Evolutionary conservation across 30 jellyfish, hydroid and myxozoan genomes (phyloP).

Genomic region (Hydractinia echinata): DNA sequence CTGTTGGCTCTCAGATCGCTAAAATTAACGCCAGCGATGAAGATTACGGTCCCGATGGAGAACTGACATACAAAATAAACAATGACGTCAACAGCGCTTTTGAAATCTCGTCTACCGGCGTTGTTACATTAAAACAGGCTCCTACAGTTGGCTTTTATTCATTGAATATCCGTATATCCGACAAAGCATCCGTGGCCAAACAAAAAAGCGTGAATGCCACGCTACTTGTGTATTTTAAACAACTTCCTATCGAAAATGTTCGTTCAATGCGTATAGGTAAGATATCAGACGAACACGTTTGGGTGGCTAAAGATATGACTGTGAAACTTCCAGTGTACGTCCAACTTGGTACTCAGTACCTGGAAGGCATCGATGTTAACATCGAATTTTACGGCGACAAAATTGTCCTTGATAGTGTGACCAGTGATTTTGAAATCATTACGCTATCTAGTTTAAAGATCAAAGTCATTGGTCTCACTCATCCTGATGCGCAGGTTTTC

Average conservation of each 20-base stretch:
- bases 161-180: background rate
- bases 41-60: constrained; percentile 73
- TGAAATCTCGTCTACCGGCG: constrained; percentile 46
- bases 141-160: constrained; percentile 6
- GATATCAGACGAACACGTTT: background rate
- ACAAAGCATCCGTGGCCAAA: constrained; percentile 1
- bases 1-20: constrained; percentile 35
- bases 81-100: constrained; percentile 54
- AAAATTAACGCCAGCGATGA: constrained; percentile 64
- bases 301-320: background rate
- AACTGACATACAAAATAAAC: constrained; percentile 22
- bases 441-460: background rate
- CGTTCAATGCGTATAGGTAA: background rate
- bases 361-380: constrained; percentile 52
- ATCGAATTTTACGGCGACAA: background rate
- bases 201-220: background rate
- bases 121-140: background rate
- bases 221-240: background rate
- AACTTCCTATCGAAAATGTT: background rate
- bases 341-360: constrained; percentile 58
- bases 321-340: constrained; percentile 67
- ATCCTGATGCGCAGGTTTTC: background rate
- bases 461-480: constrained; percentile 43
- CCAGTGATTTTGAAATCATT: background rate
- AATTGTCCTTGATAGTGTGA: constrained; percentile 30